These are phyloP conservation scores for Cataglyphis cursor DNA, from an alignment of 2,888 invertebrate species.

Conservation along the genomic window DNA sequence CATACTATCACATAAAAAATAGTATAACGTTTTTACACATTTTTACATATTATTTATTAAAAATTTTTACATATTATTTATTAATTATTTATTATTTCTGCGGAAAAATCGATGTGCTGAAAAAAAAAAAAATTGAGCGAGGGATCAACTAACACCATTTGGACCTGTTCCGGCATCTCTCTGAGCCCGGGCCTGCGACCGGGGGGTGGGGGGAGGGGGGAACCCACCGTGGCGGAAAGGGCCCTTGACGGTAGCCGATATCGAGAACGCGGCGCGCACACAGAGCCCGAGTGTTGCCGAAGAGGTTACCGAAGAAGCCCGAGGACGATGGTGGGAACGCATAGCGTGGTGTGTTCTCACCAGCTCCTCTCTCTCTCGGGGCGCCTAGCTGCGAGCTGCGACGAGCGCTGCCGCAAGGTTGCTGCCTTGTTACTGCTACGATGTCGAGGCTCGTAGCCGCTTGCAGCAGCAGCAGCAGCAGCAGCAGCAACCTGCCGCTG, in stretches of 20 bases:
- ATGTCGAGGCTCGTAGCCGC: slow-evolving; percentile 55
- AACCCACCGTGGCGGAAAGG: slow-evolving; percentile 49
- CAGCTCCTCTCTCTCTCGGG: slow-evolving; percentile 78
- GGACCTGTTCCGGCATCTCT: slow-evolving; percentile 50
- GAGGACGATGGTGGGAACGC: slow-evolving; percentile 86
- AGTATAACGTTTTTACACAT: neutral
- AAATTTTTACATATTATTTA: neutral
- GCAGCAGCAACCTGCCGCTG: slow-evolving; percentile 73
- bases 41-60: neutral
- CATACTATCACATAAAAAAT: neutral
- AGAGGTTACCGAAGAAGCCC: slow-evolving; percentile 82
- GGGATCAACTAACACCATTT: slow-evolving; percentile 39
- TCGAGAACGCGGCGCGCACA: slow-evolving; percentile 74
- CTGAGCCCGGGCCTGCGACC: neutral
- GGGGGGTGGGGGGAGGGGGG: slow-evolving; percentile 30
- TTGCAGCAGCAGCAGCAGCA: slow-evolving; percentile 68
- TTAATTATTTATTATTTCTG: neutral
- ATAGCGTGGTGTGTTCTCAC: slow-evolving; percentile 86
- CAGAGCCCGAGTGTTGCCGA: slow-evolving; percentile 80
- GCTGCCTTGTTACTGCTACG: slow-evolving; percentile 63
- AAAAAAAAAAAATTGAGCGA: slow-evolving; percentile 1
- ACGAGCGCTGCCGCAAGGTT: slow-evolving; percentile 74
- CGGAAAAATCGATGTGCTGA: slow-evolving; percentile 3
- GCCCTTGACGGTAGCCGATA: slow-evolving; percentile 73
- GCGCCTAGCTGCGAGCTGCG: slow-evolving; percentile 70